Base-by-base conservation (phyloP, 2,113 vertebrate species). In the Plecturocebus donacophilus region DNA sequence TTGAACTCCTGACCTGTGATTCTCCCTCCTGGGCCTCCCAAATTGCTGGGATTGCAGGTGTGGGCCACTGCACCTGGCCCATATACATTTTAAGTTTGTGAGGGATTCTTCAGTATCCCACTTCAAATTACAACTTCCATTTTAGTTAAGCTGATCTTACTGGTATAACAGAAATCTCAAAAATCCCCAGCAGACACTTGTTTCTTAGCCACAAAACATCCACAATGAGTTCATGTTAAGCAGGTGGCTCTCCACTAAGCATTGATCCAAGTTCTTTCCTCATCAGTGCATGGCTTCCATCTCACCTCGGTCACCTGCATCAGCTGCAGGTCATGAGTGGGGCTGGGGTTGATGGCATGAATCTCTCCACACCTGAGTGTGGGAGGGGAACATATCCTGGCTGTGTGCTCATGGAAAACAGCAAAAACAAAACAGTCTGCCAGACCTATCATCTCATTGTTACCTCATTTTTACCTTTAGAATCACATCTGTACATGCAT, bases 11-110 rank as follows among this genome's bases (percentile, higher is more conserved):
- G 61, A 64, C 27, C 61, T 64, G 12, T 64, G 27, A 64, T 64
- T 12, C 12, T 30, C 27, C 61, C 5, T 1, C 61, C 27, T 64
- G 5, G 12, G 61, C 61, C 61, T 64, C 27, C 27, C 61, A 64
- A 64, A 32, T 27, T 64, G 27, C 27, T 64, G 61, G 27, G 61
- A 64, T 64, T 30, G 30, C 12, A 30, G 61, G 27, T 32, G 61
- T 30, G 5, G 14, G 27, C 27, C 27, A 30, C 27, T 6, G 12
- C 2, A 2, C 12, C 58, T 0, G 12, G 32, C 66, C 32, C 16
- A 68, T 19, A 42, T 40, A 5, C 61, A 35, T 42, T 87, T 81
- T 32, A 64, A 21, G n/a, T 81, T 52, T n/a, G n/a, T 83, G 20
- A 45, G 13, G 35, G 38, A 85, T 52, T 76, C 38, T 92, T 68